Percentiles rank a stretch among this genome's conserved stretches.
phyloP scores from a whole-genome alignment of 2,888 invertebrate species.

The Acanthosepion lycidas region DNA sequence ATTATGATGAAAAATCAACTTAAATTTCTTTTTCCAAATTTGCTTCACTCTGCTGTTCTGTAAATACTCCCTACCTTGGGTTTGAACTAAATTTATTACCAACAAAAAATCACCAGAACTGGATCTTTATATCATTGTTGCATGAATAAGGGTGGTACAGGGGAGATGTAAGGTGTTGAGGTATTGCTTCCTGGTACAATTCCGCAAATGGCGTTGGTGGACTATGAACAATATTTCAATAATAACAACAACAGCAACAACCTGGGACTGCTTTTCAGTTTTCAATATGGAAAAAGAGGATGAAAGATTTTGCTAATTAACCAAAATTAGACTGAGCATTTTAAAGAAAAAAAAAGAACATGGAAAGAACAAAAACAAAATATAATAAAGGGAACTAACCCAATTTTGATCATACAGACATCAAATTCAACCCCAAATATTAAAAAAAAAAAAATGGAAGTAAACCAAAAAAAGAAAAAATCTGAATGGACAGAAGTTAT shows the following conservation, averaged over 20 bases:
- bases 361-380: background rate
- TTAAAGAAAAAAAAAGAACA: background rate
- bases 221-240: background rate
- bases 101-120: background rate
- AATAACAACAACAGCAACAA: background rate
- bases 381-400: background rate
- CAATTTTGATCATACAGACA: background rate
- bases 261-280: background rate
- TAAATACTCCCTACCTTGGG: background rate
- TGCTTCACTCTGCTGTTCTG: background rate
- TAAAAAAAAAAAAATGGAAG: background rate
- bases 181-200: background rate
- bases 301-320: background rate
- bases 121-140: background rate
- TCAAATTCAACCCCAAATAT: background rate
- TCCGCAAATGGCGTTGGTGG: background rate
- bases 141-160: background rate
- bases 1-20: background rate
- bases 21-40: background rate
- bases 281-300: slow-evolving; percentile 11
- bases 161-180: background rate
- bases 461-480: background rate
- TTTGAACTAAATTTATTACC: background rate
- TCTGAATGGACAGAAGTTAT: background rate
- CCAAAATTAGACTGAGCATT: background rate